Percentiles rank a stretch among this genome's conserved stretches.
Evolutionary conservation across 2,113 vertebrate species (phyloP).

Genomic region (Panurus biarmicus): DNA sequence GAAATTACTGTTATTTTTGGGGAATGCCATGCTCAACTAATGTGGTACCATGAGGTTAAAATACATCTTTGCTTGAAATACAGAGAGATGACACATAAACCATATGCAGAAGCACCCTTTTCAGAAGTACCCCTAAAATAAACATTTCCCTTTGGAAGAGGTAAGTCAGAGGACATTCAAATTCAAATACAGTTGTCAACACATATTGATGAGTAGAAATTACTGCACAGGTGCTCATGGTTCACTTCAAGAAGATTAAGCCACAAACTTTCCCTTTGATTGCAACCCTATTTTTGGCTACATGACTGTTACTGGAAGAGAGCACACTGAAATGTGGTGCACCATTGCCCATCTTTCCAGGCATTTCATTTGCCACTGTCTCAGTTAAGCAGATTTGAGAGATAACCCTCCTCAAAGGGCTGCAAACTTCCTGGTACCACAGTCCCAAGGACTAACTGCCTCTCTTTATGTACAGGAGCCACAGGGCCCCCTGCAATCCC

Average conservation of each 20-base stretch:
- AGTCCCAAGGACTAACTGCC: background rate
- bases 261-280: background rate
- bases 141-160: background rate
- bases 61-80: background rate
- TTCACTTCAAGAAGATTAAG: background rate
- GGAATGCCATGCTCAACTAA: background rate
- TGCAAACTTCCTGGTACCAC: background rate
- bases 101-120: background rate
- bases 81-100: background rate
- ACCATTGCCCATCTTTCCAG: background rate
- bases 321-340: background rate
- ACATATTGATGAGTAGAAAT: background rate
- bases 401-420: background rate
- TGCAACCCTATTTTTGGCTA: background rate
- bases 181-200: background rate
- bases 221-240: background rate
- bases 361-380: background rate
- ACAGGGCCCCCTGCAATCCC: background rate
- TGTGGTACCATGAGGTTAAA: background rate
- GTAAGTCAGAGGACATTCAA: background rate
- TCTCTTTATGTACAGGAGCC: background rate
- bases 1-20: background rate
- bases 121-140: background rate
- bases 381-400: background rate
- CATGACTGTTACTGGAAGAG: background rate